Evolutionary conservation across 1,140 invertebrate genomes (phyloP).

Genomic region (Sinella curviseta): DNA sequence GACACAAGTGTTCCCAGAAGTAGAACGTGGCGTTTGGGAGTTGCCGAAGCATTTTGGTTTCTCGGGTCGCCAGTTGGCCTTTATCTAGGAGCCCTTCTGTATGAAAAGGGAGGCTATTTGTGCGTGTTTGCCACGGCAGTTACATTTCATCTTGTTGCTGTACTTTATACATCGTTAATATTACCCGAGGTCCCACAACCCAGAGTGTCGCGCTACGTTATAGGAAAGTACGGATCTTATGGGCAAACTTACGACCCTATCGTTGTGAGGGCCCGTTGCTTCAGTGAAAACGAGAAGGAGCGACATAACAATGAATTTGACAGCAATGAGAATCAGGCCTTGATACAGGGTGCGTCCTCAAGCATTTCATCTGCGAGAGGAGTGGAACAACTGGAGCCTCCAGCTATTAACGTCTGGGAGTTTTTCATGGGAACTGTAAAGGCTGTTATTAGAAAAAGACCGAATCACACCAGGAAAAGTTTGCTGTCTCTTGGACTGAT

Average conservation of each 20-base stretch:
- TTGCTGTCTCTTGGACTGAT: conserved; percentile 43
- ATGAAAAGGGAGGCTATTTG: conserved; percentile 41
- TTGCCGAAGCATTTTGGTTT: conserved; percentile 50
- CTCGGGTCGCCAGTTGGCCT: conserved; percentile 45
- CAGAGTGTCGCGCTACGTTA: conserved; percentile 11
- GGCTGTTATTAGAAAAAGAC: conserved; percentile 40
- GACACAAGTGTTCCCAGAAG: conserved; percentile 51
- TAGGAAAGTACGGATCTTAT: conserved; percentile 45
- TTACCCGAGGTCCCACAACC: conserved; percentile 48
- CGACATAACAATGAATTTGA: not conserved
- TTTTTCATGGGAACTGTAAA: conserved; percentile 45
- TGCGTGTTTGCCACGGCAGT: conserved; percentile 42
- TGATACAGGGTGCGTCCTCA: not conserved
- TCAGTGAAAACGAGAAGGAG: conserved; percentile 44
- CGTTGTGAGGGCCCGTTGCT: conserved; percentile 36
- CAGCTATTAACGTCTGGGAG: conserved; percentile 26
- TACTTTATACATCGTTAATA: conserved; percentile 42
- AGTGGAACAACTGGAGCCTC: not conserved
- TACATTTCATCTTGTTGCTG: conserved; percentile 37
- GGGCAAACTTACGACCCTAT: conserved; percentile 26
- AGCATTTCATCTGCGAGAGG: not conserved
- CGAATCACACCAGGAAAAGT: conserved; percentile 47
- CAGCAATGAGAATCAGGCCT: not conserved
- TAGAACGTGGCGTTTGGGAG: conserved; percentile 54
- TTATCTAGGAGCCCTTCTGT: conserved; percentile 44